These are phyloP conservation scores for Scatophagus argus DNA, from an alignment of 2,113 vertebrate genomes.

Conservation along the genomic window DNA sequence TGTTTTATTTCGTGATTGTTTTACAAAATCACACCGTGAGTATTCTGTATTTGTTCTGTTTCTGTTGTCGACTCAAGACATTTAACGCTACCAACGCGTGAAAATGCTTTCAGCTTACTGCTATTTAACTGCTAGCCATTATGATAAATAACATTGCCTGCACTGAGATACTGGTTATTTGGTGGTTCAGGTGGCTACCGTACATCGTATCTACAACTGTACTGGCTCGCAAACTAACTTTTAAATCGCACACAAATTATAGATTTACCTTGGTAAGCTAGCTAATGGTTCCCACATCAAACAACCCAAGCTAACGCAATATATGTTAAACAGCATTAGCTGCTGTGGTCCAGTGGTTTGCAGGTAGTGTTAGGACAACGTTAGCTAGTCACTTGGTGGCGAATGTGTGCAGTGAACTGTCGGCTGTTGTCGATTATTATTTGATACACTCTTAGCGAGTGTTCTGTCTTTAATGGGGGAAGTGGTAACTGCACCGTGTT, in stretches of 20 bases:
- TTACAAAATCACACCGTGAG: slow-evolving; percentile 68
- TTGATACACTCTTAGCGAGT: no score
- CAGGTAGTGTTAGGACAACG: slow-evolving; percentile 27
- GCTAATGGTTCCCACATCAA: slow-evolving; percentile 53
- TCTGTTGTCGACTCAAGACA: slow-evolving; percentile 48
- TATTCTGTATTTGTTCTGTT: slow-evolving; percentile 47
- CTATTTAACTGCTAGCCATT: slow-evolving; percentile 27
- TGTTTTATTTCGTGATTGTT: slow-evolving; percentile 23
- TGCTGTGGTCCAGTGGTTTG: slow-evolving; percentile 19
- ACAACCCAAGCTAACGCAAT: slow-evolving; percentile 51
- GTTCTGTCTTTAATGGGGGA: background rate
- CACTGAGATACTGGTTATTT: background rate
- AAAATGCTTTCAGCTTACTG: slow-evolving; percentile 46
- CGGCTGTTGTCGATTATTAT: background rate
- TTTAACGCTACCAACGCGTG: slow-evolving; percentile 69
- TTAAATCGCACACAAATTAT: slow-evolving; percentile 8
- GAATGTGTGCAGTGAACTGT: background rate
- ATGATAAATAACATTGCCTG: slow-evolving; percentile 19
- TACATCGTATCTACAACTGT: background rate
- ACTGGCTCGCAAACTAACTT: slow-evolving; percentile 1
- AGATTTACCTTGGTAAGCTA: slow-evolving; percentile 33
- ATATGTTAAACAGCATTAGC: slow-evolving; percentile 37
- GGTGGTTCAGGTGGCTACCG: background rate
- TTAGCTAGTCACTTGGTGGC: background rate
- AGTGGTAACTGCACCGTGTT: background rate